Percentiles rank a stretch among this genome's conserved stretches.
Conservation (phyloP, 2,888 invertebrate genomes). For the Shargacucullia verbasci region DNA sequence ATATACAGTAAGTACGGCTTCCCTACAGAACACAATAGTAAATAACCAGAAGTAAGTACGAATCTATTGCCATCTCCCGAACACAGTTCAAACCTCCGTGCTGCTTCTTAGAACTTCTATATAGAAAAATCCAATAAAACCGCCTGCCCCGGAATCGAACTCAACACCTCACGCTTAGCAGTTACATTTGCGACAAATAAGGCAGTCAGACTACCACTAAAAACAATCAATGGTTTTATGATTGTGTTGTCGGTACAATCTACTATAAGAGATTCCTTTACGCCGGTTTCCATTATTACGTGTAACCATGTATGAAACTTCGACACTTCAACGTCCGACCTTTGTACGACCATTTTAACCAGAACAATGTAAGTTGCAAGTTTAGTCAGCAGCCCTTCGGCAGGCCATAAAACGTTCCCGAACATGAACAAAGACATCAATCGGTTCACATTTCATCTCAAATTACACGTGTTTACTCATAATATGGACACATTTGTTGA, state of each 20-base stretch:
- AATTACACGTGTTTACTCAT: conserved; percentile 81
- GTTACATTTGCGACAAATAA: too few relatives aligned
- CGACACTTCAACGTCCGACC: conserved; percentile 13
- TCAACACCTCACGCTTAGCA: too few relatives aligned
- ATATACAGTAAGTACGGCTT: too few relatives aligned
- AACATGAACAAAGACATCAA: conserved; percentile 87
- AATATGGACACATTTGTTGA: conserved; percentile 67
- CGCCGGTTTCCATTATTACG: conserved; percentile 1
- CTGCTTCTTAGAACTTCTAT: too few relatives aligned
- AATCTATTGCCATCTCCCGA: too few relatives aligned
- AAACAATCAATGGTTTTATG: too few relatives aligned
- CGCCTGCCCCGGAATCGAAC: too few relatives aligned
- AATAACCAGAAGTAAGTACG: too few relatives aligned
- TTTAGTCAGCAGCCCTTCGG: conserved; percentile 81
- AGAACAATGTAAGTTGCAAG: conserved; percentile 74
- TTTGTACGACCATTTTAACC: conserved; percentile 40
- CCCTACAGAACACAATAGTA: too few relatives aligned
- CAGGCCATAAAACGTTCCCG: conserved; percentile 75
- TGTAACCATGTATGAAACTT: conserved; percentile 11
- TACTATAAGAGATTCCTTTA: background rate
- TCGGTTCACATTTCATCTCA: conserved; percentile 86
- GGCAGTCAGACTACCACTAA: too few relatives aligned
- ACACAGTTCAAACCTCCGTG: too few relatives aligned
- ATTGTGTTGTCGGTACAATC: background rate
- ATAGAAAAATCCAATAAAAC: too few relatives aligned